These are phyloP conservation scores for Palythoa grandiflora DNA, from an alignment of 92 coral and sea anemone genomes.

Conservation along the genomic window DNA sequence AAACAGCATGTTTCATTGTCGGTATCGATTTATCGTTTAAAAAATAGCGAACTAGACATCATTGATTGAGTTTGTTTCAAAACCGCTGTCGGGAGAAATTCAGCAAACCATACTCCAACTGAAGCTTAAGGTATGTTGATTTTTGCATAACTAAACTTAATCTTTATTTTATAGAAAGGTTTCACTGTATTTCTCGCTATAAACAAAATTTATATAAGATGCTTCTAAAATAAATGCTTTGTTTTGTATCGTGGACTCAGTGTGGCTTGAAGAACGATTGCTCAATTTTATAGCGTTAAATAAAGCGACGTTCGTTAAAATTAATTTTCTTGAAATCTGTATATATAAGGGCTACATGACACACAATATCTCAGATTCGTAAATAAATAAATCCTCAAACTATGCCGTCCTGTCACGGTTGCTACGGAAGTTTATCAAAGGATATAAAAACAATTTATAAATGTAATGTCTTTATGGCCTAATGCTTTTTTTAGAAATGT, in stretches of 20 bases:
- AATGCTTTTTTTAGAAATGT: neutral
- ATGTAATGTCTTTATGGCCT: conserved; percentile 10
- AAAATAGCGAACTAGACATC: neutral
- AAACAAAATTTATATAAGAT: neutral
- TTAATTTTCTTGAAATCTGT: neutral
- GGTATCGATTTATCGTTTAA: neutral
- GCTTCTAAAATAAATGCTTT: neutral
- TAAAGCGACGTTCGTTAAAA: neutral
- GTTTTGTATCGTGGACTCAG: neutral
- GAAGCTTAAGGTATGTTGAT: conserved; percentile 21
- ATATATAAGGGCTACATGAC: neutral
- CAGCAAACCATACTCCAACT: neutral
- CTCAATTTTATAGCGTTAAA: neutral
- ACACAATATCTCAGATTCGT: neutral
- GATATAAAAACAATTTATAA: conserved; percentile 28
- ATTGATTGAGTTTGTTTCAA: neutral
- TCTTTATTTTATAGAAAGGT: neutral
- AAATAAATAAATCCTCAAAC: neutral
- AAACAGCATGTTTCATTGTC: neutral
- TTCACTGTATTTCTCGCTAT: neutral
- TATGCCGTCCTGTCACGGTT: conserved; percentile 12
- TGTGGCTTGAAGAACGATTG: conserved; percentile 10
- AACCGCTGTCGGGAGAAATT: neutral
- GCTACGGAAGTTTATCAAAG: conserved; percentile 13
- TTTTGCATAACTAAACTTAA: conserved; percentile 2